Percentiles rank a stretch among this genome's conserved stretches.
Evolutionary conservation across 92 coral and sea anemone genomes (phyloP).

Genomic region (Actinostola sp.): DNA sequence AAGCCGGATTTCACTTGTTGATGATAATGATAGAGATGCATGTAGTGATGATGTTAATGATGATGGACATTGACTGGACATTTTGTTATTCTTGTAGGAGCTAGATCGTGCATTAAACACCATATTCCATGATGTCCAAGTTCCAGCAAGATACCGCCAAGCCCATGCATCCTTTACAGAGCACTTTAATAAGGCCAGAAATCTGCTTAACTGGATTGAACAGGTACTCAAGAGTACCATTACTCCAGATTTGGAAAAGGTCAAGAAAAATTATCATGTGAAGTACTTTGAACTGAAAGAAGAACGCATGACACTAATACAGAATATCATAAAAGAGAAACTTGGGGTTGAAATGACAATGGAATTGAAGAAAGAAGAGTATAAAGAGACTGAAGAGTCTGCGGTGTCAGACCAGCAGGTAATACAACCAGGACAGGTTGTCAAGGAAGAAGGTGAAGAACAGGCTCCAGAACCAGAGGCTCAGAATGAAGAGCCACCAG

Average conservation of each 20-base stretch:
- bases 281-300: constrained; percentile 77
- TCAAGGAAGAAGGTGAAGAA: constrained; percentile 78
- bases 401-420: constrained; percentile 42
- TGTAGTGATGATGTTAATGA: not conserved
- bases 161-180: constrained; percentile 54
- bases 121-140: constrained; percentile 88
- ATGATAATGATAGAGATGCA: too few relatives aligned
- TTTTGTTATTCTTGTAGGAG: constrained; percentile 34
- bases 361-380: constrained; percentile 73
- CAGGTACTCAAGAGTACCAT: constrained; percentile 79
- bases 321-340: constrained; percentile 72
- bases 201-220: constrained; percentile 79
- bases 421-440: constrained; percentile 73
- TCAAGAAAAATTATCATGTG: constrained; percentile 66
- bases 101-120: constrained; percentile 49
- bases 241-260: constrained; percentile 60
- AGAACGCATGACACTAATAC: constrained; percentile 78
- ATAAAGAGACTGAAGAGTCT: constrained; percentile 44
- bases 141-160: constrained; percentile 46
- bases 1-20: too few relatives aligned
- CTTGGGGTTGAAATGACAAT: constrained; percentile 59
- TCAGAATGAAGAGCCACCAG: constrained; percentile 58
- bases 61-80: not conserved
- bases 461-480: constrained; percentile 82
- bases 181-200: constrained; percentile 61